Base-by-base conservation (phyloP, 2,113 vertebrate species). In the Halichoeres trimaculatus region DNA sequence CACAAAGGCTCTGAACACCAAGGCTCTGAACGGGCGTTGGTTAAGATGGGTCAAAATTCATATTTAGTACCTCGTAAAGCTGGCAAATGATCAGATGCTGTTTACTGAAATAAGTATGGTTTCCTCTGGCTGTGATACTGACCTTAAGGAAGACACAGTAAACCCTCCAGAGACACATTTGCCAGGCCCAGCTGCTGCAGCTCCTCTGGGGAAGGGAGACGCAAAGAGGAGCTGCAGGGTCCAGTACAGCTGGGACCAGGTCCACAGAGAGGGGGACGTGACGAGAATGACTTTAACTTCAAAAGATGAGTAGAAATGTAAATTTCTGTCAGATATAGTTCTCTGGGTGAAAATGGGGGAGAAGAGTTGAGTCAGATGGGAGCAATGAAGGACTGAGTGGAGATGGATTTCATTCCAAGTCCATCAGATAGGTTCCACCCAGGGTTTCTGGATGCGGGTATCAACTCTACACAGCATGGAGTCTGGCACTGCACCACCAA, bases 221-320 rank as follows among this genome's bases (percentile, higher is more conserved):
- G 19, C 45, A 47, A 66, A 53, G 63, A 50, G 34, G 36, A 53
- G 57, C 52, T n/a, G 45, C 22, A 48, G 78, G 75, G 43, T 35
- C 30, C 1, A 3, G 47, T 53, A 78, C 86, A 90, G 84, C 77
- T 84, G 86, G 71, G 84, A 74, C 73, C 47, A 67, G 71, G 66
- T 75, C 84, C 76, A 62, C 43, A 48, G 85, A 88, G 82, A 70
- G 53, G 72, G 70, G 26, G 13, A 24, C 56, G 35, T 50, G n/a
- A 73, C 24, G 22, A 34, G 53, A 74, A 47, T 62, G 41, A 64
- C 23, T 48, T 80, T 22, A 57, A 43, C 61, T 76, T 62, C 17
- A 45, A 66, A 65, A 71, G 50, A 67, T n/a, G 2, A 53, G 17
- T 10, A 20, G 35, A 52, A 47, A 36, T 34, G 30, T 10, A 48